Evolutionary conservation across 2,888 invertebrate genomes (phyloP).

Genomic region (Tipula helvola): DNA sequence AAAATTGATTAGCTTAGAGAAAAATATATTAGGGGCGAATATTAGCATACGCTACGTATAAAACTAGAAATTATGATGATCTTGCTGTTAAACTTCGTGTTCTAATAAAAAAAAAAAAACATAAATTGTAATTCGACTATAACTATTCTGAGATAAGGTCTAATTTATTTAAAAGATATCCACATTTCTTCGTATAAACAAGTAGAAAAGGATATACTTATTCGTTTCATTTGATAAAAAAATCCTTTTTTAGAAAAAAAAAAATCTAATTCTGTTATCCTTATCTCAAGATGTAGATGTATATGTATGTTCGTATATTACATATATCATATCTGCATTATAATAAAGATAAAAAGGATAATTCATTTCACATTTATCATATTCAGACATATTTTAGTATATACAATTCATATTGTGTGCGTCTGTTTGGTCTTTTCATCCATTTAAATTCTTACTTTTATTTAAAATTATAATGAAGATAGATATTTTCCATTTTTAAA

Average conservation of each 20-base stretch:
- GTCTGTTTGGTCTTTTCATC: not conserved
- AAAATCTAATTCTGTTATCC: not conserved
- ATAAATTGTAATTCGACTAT: not conserved
- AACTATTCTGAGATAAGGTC: not conserved
- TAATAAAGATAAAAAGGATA: not conserved
- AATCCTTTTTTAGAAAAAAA: not conserved
- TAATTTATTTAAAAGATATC: not conserved
- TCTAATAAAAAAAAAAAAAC: not conserved
- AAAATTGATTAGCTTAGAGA: not conserved
- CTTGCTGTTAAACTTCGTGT: not conserved
- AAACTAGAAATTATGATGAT: not conserved
- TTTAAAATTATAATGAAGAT: not conserved
- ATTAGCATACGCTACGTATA: not conserved
- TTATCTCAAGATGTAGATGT: not conserved
- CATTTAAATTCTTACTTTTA: not conserved
- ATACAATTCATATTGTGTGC: not conserved
- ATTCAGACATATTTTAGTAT: not conserved
- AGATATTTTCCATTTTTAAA: not conserved
- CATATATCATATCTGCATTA: not conserved
- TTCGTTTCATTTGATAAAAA: not conserved
- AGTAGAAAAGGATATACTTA: not conserved
- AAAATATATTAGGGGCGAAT: too few species aligned
- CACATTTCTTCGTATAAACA: not conserved
- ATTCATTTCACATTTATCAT: not conserved
- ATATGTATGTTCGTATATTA: not conserved